These are phyloP conservation scores for Ophioderma brevispina DNA, from an alignment of 35 echinoderm and acorn worm genomes.

Conservation along the genomic window DNA sequence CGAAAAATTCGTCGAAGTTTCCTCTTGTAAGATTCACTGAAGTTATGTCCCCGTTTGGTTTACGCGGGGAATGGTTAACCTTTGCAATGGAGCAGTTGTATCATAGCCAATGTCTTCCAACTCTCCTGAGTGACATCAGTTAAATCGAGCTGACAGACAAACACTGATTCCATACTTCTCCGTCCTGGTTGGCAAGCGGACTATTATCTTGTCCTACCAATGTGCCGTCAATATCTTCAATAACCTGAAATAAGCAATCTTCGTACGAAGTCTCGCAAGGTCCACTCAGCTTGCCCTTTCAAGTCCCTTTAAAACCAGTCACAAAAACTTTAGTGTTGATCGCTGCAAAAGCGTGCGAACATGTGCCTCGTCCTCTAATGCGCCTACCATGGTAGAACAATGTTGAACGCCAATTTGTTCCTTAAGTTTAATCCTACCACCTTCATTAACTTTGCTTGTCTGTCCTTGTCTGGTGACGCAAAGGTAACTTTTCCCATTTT, in stretches of 20 bases:
- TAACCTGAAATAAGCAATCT: background rate
- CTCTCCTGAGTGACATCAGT: background rate
- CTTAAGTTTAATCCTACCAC: too few relatives aligned
- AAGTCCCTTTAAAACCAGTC: conserved; percentile 25
- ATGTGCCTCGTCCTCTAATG: background rate
- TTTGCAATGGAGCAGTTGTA: background rate
- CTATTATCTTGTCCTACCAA: background rate
- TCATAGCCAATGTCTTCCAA: background rate
- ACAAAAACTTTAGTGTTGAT: background rate
- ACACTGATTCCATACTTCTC: conserved; percentile 1
- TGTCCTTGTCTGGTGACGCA: background rate
- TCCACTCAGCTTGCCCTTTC: conserved; percentile 29
- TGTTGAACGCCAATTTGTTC: background rate
- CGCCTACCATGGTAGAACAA: background rate
- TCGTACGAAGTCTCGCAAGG: background rate
- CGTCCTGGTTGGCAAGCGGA: background rate
- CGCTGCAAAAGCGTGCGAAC: background rate
- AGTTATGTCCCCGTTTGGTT: background rate
- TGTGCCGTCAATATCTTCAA: background rate
- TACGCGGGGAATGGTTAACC: background rate
- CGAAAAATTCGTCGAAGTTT: background rate
- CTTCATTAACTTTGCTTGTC: background rate
- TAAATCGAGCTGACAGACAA: background rate
- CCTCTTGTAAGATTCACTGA: background rate
- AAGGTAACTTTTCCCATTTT: conserved; percentile 34